Percentiles rank a stretch among this genome's conserved stretches.
These are phyloP conservation scores for Scleropages formosus DNA, from an alignment of 2,797 vertebrate species.

Conservation along the genomic window DNA sequence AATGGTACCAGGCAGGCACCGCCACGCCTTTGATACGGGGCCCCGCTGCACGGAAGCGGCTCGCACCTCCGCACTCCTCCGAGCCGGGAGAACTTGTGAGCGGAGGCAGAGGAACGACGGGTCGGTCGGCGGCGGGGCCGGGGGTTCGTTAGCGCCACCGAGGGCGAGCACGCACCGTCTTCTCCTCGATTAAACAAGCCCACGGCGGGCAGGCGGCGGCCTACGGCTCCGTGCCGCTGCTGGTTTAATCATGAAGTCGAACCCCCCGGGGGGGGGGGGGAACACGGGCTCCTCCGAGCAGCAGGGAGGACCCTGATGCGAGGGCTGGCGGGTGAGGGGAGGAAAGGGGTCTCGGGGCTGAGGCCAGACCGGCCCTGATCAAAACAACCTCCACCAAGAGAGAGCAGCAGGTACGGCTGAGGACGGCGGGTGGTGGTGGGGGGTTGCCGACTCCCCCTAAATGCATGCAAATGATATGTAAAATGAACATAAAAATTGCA, in stretches of 20 bases:
- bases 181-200: not conserved
- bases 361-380: conserved; percentile 20
- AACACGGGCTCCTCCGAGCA: not conserved
- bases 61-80: not conserved
- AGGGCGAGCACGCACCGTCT: not conserved
- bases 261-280: not conserved
- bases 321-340: not conserved
- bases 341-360: too few relatives aligned
- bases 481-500: conserved; percentile 31
- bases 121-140: not conserved
- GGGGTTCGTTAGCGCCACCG: not conserved
- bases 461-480: conserved; percentile 28
- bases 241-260: conserved; percentile 12
- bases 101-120: not conserved
- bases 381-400: conserved; percentile 11
- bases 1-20: not conserved
- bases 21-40: not conserved
- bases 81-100: not conserved
- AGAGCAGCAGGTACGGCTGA: not conserved
- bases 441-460: not conserved
- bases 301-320: not conserved
- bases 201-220: not conserved
- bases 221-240: not conserved
- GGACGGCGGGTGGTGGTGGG: not conserved
- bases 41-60: not conserved